Conservation (phyloP, 2,113 vertebrate species). For the Plotosus lineatus region DNA sequence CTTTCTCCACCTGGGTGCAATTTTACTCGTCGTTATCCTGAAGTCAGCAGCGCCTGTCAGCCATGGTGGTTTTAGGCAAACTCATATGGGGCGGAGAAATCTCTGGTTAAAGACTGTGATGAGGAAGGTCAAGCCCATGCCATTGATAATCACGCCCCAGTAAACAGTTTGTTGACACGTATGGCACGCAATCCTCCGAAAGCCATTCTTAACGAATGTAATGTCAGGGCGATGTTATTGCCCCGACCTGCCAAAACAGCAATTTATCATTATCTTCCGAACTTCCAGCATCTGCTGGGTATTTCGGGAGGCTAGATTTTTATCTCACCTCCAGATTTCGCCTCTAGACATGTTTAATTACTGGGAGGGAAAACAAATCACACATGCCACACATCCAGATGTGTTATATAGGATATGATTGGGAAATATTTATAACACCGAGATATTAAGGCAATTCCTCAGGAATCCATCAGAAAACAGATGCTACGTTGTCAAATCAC, state of each 20-base stretch:
- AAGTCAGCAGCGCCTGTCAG: slow-evolving; percentile 37
- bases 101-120: not conserved
- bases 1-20: slow-evolving; percentile 26
- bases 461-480: slow-evolving; percentile 34
- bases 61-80: slow-evolving; percentile 1
- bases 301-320: not conserved
- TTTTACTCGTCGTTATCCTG: slow-evolving; percentile 15
- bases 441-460: slow-evolving; percentile 38
- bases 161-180: slow-evolving; percentile 47
- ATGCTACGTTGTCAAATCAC: slow-evolving; percentile 43
- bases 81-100: slow-evolving; percentile 25
- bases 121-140: slow-evolving; percentile 10
- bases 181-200: slow-evolving; percentile 12
- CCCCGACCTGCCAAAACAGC: slow-evolving; percentile 16
- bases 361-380: not conserved
- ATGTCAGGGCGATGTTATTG: slow-evolving; percentile 27
- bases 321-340: not conserved
- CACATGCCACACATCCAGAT: slow-evolving; percentile 42
- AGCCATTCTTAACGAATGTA: slow-evolving; percentile 37
- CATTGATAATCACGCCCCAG: slow-evolving; percentile 26
- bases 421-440: slow-evolving; percentile 47
- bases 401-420: slow-evolving; percentile 35
- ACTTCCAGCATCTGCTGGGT: not conserved
- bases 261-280: slow-evolving; percentile 20
- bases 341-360: slow-evolving; percentile 36